phyloP scores from a whole-genome alignment of 1,140 invertebrate genomes.

The Aricia agestis region DNA sequence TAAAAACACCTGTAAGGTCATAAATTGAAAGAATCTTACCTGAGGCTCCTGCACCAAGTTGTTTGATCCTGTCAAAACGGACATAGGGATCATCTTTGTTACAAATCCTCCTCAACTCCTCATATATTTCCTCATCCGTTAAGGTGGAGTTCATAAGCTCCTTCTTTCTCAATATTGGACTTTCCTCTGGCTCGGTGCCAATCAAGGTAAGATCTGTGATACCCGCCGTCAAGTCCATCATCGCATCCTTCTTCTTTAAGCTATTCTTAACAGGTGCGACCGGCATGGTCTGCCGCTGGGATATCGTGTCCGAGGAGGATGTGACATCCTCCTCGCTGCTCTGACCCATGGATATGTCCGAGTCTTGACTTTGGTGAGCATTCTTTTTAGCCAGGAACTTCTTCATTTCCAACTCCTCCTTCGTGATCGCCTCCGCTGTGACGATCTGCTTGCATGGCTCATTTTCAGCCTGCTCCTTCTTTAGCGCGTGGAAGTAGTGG shows the following conservation, averaged over 20 bases:
- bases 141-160: constrained; percentile 76
- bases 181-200: constrained; percentile 63
- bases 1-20: too few relatives aligned
- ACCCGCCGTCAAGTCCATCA: constrained; percentile 62
- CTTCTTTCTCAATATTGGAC: constrained; percentile 77
- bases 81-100: constrained; percentile 85
- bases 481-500: constrained; percentile 89
- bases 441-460: constrained; percentile 86
- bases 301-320: constrained; percentile 42
- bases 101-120: constrained; percentile 87
- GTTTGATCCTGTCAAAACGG: constrained; percentile 88
- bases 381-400: constrained; percentile 83
- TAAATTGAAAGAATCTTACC: constrained; percentile 40
- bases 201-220: constrained; percentile 63
- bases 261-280: constrained; percentile 53
- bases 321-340: constrained; percentile 68
- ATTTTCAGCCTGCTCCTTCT: constrained; percentile 80
- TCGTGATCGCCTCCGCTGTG: constrained; percentile 85
- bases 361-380: constrained; percentile 80
- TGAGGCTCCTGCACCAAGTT: constrained; percentile 92
- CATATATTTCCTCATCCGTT: constrained; percentile 90
- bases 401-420: constrained; percentile 87
- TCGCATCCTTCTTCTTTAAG: constrained; percentile 62
- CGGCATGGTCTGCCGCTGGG: constrained; percentile 69
- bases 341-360: constrained; percentile 72